Evolutionary conservation across 2,888 invertebrate genomes (phyloP).

Genomic region (Petrophora chlorosata): DNA sequence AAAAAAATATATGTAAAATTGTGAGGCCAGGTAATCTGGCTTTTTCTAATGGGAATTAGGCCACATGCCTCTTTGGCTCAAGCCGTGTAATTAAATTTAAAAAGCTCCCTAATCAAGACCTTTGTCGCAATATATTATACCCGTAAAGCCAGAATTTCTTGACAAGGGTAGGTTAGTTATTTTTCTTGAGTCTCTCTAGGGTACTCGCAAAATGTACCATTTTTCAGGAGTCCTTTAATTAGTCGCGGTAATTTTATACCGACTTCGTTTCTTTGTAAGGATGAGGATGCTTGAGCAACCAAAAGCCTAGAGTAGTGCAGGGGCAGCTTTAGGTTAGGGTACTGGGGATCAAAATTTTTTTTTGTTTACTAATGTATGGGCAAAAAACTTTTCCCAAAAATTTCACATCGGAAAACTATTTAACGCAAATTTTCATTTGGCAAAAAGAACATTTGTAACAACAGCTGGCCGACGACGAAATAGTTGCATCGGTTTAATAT

Average conservation of each 20-base stretch:
- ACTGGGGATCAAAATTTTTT: neutral
- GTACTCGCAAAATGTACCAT: neutral
- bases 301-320: slow-evolving; percentile 15
- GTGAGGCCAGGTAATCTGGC: too few relatives aligned
- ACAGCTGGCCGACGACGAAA: too few relatives aligned
- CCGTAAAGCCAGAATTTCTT: neutral
- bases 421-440: too few relatives aligned
- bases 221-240: slow-evolving; percentile 27
- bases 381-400: too few relatives aligned
- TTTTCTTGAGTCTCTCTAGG: too few relatives aligned
- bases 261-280: slow-evolving; percentile 28
- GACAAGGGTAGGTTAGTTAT: neutral
- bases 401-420: too few relatives aligned
- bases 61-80: too few relatives aligned
- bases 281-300: slow-evolving; percentile 22
- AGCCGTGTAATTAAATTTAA: neutral
- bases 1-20: too few relatives aligned
- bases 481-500: too few relatives aligned
- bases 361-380: too few relatives aligned
- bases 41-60: too few relatives aligned
- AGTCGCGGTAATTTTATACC: slow-evolving; percentile 30
- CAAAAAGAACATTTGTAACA: too few relatives aligned
- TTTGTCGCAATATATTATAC: neutral
- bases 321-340: slow-evolving; percentile 2
- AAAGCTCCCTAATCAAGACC: neutral